These are phyloP conservation scores for Chaetogeoica ovagalla DNA, from an alignment of 2,888 invertebrate species.

Conservation along the genomic window DNA sequence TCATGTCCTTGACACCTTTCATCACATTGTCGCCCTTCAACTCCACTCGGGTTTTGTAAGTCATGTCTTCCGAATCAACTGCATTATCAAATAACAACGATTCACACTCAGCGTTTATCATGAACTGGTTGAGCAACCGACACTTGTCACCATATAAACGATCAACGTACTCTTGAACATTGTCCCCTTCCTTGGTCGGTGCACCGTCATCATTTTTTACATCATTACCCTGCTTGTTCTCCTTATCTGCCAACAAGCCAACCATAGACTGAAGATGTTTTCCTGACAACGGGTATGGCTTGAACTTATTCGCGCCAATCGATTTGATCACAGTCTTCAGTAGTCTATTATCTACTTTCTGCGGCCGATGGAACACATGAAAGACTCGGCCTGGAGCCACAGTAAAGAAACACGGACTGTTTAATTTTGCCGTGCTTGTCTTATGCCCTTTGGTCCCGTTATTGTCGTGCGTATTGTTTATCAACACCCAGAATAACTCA, in stretches of 20 bases:
- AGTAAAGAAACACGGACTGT: constrained; percentile 16
- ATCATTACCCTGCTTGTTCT: neutral
- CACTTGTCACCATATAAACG: constrained; percentile 13
- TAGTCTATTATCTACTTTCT: constrained; percentile 1
- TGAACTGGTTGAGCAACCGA: constrained; percentile 14
- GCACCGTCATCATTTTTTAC: too few relatives aligned
- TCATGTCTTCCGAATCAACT: neutral
- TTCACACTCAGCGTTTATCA: constrained; percentile 10
- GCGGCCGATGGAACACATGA: constrained; percentile 39
- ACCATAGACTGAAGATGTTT: constrained; percentile 30
- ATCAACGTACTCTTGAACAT: constrained; percentile 5
- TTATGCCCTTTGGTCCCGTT: neutral
- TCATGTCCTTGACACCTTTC: constrained; percentile 41
- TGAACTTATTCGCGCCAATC: constrained; percentile 21
- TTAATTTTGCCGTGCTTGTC: neutral
- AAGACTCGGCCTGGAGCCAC: constrained; percentile 23
- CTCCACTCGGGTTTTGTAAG: neutral
- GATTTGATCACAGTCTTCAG: constrained; percentile 37
- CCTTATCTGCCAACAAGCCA: constrained; percentile 14
- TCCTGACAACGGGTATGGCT: constrained; percentile 8
- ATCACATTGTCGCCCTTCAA: constrained; percentile 14
- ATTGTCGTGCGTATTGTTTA: neutral
- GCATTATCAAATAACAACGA: neutral
- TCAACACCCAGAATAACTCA: constrained; percentile 35
- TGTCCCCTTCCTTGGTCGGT: neutral